Base-by-base conservation (phyloP, 2,797 vertebrate genomes). In the Hipposideros larvatus region DNA sequence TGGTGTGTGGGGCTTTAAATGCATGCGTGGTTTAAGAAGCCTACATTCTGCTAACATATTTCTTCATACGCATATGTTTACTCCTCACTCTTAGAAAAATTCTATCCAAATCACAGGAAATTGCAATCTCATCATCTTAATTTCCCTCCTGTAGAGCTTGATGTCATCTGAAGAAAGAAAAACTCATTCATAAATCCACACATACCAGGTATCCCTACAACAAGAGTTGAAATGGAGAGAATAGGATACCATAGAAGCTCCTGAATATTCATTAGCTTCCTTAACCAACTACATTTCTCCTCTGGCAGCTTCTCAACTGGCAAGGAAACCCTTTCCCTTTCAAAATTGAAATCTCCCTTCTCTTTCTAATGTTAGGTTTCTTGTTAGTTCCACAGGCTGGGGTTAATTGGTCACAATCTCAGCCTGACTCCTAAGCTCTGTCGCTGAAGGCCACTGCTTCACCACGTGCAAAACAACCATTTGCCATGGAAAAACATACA, bases 371-470 rank as follows among this genome's bases (percentile, higher is more conserved):
- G 71, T 77, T 88, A 53, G 61, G 14, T 48, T 75, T 96, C 71
- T 24, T 65, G 28, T 95, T 85, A 68, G n/a, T 88, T 73, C 18
- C n/a, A 46, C 22, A 79, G 80, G 68, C 94, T 97, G 63, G 53
- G 19, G 34, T 87, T 96, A 74, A 75, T 68, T 90, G 97, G 97
- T 98, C 82, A 97, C 97, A 96, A 84, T 90, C 66, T 95, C 66
- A 87, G 95, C 86, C 85, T 6, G 15, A 75, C 65, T 83, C 66
- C 73, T 97, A 75, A 92, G 13, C 96, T 98, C 89, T 95, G 34
- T 61, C 34, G 9, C 93, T 97, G 57, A 96, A 90, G 66, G 24
- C 80, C 78, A 74, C 71, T 48, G 22, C 86, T 96, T 97, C 55
- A 46, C 79, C 74, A 97, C 8, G 2, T 78, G 87, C 61, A 95